Evolutionary conservation across 92 coral and sea anemone genomes (phyloP), one percentile per base, ranked within the genome.

Genomic region (Zoanthus solanderi): DNA sequence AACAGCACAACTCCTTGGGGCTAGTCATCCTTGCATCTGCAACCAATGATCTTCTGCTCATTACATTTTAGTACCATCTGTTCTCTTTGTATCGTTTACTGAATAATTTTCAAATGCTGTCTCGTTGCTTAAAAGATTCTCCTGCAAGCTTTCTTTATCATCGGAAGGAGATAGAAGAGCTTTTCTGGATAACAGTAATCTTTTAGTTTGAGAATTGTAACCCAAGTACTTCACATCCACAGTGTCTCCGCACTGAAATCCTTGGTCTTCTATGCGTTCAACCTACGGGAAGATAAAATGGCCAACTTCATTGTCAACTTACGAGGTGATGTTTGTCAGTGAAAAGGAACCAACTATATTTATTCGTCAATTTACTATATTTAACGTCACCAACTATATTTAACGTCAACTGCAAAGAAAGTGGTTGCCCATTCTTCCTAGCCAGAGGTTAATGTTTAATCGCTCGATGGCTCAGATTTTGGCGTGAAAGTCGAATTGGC

Each of bases 211-310:
- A 17, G 83, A 74, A 79, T 96, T 95, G 17, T 90, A 89, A 16
- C 99, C 99, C 37, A 96, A 90, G 87, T 93, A 96, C 78, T 93
- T 93, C 7, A 96, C 98, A 30, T 92, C 92, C 30, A 96, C 83
- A 11, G 89, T 73, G 56, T 93, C 94, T 32, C 95, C 98, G 32
- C 85, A 89, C 50, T 69, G 79, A 75, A 96, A 83, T 34, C 92
- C 93, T 76, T 95, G 77, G 17, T 81, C 90, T 50, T 92, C 93
- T 73, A 93, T 94, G 28, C 87, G 77, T 60, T 45, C 81, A 66
- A 92, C 87, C 96, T 94, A 78, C 6, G 31, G 15, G 15, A 16
- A 34, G 68, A 47, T 9, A 75, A 75, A 75, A 75, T 16, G 1
- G 42, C 18, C 7, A 75, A 11, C 34, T 48, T 75, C 42, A 46